Conservation (phyloP, 2,113 vertebrate genomes). For the Oreochromis tanganicae region DNA sequence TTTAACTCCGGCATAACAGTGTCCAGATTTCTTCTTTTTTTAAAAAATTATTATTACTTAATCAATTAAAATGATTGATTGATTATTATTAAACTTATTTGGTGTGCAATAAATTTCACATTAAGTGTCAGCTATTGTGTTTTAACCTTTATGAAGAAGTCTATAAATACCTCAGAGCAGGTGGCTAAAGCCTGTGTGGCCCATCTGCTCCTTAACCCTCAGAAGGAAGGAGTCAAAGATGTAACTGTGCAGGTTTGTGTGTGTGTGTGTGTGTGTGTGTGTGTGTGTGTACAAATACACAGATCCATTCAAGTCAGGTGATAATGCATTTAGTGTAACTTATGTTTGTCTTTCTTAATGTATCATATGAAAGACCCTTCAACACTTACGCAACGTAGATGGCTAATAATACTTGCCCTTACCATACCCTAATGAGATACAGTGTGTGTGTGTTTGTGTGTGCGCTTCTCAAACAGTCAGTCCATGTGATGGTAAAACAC, state of each 20-base stretch:
- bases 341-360: background rate
- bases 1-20: background rate
- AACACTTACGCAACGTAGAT: background rate
- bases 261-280: background rate
- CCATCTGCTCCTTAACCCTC: conserved; percentile 65
- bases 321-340: background rate
- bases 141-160: conserved; percentile 15
- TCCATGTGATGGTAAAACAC: conserved; percentile 66
- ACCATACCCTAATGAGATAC: conserved; percentile 36
- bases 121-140: conserved; percentile 7
- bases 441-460: background rate
- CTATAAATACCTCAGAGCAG: conserved; percentile 66
- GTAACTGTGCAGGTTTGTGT: background rate
- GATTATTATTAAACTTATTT: background rate
- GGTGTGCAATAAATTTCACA: background rate
- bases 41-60: background rate
- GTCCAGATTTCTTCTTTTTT: background rate
- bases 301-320: background rate
- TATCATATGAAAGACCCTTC: background rate
- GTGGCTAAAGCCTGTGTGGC: conserved; percentile 59
- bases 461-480: background rate
- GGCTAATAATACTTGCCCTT: conserved; percentile 23
- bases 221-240: conserved; percentile 3
- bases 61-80: background rate
- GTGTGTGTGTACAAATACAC: background rate